Base-by-base conservation (phyloP, 2,888 invertebrate genomes). In the Drosophila emarginata region DNA sequence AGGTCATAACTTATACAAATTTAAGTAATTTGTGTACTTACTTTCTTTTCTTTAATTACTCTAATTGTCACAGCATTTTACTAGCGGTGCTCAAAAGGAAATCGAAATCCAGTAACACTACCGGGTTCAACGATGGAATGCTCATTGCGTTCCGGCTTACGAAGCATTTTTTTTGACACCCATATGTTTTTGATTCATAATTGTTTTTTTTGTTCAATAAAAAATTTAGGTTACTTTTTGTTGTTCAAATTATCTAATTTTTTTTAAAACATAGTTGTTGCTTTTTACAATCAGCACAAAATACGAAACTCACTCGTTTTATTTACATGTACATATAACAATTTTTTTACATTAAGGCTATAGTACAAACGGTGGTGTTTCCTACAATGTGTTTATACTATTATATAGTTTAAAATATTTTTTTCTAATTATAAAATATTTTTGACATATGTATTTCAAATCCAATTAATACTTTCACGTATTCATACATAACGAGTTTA, bases 391-490 rank as follows among this genome's bases (percentile, higher is more conserved):
- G 18, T 32, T 18, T 4, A 45, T 18, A 9, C 1, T 11, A 45
- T 45, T 9, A n/a, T 7, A 18, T 15, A 2, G 14, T 40, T 2
- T 40, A 45, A 11, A 18, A 18, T 45, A 11, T 32, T 54, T 26
- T 2, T 63, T 57, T n/a, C 45, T 39, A 36, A 23, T 54, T 64
- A 66, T 62, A 9, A 59, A 69, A 62, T 67, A 14, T 58, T 45
- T 57, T 54, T 52, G 67, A 66, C 69, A 62, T 74, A 32, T 77
- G 61, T 54, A 65, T 66, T 67, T 67, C 23, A 68, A 67, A 77
- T 68, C 59, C 65, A 66, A 67, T 57, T 87, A 87, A 87, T 87
- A 83, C 87, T 82, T 87, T 82, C 69, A 61, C 57, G 72, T 74
- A 70, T 58, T 65, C 61, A 70, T 64, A 51, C 26, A 62, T 64